Evolutionary conservation across 30 jellyfish, hydroid and myxozoan genomes (phyloP), one percentile per base, ranked within the genome.

Genomic region (Cassiopea xamachana): DNA sequence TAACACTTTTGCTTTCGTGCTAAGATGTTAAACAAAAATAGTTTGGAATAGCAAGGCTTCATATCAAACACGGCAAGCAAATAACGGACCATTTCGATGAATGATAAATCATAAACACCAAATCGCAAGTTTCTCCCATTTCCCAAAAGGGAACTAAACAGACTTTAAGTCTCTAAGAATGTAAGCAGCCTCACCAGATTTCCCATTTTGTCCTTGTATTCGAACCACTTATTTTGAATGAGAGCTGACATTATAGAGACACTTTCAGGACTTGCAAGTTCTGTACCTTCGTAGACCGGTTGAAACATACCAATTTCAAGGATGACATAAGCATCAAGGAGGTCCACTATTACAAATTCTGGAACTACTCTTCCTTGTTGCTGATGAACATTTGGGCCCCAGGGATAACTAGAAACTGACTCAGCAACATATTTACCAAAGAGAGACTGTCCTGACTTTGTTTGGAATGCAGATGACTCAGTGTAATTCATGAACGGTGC

Each of bases 191-290:
- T 27, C 15, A 64, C 74, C 74, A 64, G 2, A 17, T 71, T 71
- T 71, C 55, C 55, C 3, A 55, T 16, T n/a, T 55, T 70, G 71
- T 58, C 82, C 74, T 58, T 67, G 74, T 82, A 82, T 64, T 64
- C 59, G 47, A 71, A 17, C 90, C 90, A 82, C 8, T 82, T 19
- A 49, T 70, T 76, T 7, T 74, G 73, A 46, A 19, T 17, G 14
- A 55, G 45, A 15, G 69, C 71, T 12, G 46, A 60, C 82, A 68
- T 64, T 15, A 82, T 68, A 2, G 69, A 49, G 14, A 82, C 51
- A 49, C 74, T 73, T 82, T 82, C 81, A 10, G 90, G 90, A 67
- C n/a, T 58, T 14, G 82, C 90, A 46, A 82, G 90, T 14, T n/a
- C 10, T 6, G 19, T 48, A n/a, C 69, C 74, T 15, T 48, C 81